Conservation (phyloP, 2,113 vertebrate genomes). For the Petroica traversi region DNA sequence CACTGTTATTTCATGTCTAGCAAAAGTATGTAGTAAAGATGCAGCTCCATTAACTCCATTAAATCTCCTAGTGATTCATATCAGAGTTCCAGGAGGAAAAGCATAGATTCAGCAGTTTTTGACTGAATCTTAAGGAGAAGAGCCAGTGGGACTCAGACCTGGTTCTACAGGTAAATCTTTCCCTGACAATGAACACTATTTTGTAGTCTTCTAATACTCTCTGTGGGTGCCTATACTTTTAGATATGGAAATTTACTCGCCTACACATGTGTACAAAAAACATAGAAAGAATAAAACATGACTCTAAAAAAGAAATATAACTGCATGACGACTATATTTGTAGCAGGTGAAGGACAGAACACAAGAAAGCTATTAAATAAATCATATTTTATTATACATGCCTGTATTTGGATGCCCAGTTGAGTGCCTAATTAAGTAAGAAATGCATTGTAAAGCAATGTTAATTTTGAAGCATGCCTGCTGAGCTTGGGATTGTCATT, state of each 20-base stretch:
- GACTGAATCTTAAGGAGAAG: neutral
- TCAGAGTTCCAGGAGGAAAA: neutral
- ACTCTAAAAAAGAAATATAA: neutral
- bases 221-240: neutral
- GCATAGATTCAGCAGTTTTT: neutral
- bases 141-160: neutral
- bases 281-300: neutral
- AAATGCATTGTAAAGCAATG: neutral
- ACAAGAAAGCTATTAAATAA: conserved; percentile 4
- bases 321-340: neutral
- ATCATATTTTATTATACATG: neutral
- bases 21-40: neutral
- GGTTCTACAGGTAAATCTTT: neutral
- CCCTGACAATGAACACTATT: neutral
- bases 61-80: neutral
- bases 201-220: neutral
- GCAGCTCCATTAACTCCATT: neutral
- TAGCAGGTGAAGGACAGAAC: neutral
- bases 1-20: neutral
- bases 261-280: neutral
- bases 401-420: conserved; percentile 13
- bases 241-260: neutral
- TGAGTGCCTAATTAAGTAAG: conserved; percentile 51
- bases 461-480: conserved; percentile 35
- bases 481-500: neutral